Evolutionary conservation across 1,140 invertebrate genomes (phyloP), one percentile per base, ranked within the genome.

Genomic region (Trichonephila inaurata): DNA sequence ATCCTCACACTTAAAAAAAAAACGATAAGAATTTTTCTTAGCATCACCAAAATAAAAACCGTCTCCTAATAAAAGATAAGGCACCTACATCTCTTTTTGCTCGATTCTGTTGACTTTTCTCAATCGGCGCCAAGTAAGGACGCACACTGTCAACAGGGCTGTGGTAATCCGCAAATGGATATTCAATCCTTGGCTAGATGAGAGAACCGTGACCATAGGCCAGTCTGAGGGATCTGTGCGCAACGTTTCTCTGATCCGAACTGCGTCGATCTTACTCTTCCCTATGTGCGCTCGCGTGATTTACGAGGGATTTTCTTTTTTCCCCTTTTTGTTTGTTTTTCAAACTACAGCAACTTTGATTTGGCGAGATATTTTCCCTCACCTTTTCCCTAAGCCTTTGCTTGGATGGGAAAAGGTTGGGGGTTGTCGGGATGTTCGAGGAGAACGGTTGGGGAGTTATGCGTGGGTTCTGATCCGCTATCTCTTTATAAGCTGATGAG

Each of bases 81-180:
- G 18, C 19, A 51, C 33, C 77, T 82, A 21, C 33, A 24, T 21
- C 6, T 69, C 24, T 69, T 69, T 69, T 21, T 89, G n/a, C 24
- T 51, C 51, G 51, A 51, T 90, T 58, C 24, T 82, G 51, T 92
- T 85, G 62, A 92, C 90, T 85, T 92, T 58, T 24, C 33, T 33
- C 33, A 33, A 40, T 40, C 28, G 61, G 19, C 16, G 61, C 16
- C 19, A 24, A 28, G n/a, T 3, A 24, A 69, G 66, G 66, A 24
- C 7, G 66, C 66, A 69, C 21, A 85, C 28, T 90, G 89, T 90
- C 89, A 90, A 90, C 89, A 90, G 89, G 72, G 12, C 44, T 92
- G 90, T 61, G 90, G 90, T 92, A 92, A 92, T 92, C 90, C 90
- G 82, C 90, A 92, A 92, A 92, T 92, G 90, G 90, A 92, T 83